Percentiles rank a stretch among this genome's conserved stretches.
Evolutionary conservation across 2,888 invertebrate species (phyloP).

Genomic region (Drosophila pseudotalamancana): DNA sequence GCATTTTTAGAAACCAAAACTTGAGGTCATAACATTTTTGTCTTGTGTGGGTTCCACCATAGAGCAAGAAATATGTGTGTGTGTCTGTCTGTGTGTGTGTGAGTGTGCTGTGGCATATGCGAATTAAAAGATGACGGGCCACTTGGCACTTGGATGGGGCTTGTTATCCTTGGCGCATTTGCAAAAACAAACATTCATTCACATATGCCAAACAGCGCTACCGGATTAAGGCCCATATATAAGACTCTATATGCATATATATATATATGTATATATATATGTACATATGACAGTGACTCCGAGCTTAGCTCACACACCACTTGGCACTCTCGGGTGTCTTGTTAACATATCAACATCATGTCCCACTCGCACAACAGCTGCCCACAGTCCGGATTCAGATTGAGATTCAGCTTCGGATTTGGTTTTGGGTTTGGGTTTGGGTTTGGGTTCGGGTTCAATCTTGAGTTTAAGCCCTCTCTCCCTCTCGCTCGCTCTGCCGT

Average conservation of each 20-base stretch:
- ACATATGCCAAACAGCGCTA: constrained; percentile 75
- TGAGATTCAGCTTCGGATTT: constrained; percentile 1
- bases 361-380: constrained; percentile 70
- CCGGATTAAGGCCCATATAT: constrained; percentile 61
- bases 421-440: constrained; percentile 10
- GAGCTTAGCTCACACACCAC: constrained; percentile 62
- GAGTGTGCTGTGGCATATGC: constrained; percentile 16
- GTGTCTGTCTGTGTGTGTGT: neutral
- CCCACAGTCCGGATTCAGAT: constrained; percentile 44
- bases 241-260: no score
- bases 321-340: constrained; percentile 80
- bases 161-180: constrained; percentile 70
- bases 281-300: constrained; percentile 70
- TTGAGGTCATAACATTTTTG: constrained; percentile 47
- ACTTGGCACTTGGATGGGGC: constrained; percentile 35
- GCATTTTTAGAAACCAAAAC: constrained; percentile 66
- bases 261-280: neutral
- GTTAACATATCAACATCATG: constrained; percentile 81
- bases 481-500: neutral
- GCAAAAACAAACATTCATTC: constrained; percentile 77
- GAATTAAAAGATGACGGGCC: constrained; percentile 47
- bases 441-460: constrained; percentile 23
- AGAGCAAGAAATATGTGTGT: neutral
- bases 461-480: constrained; percentile 27
- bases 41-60: constrained; percentile 30